Conservation (phyloP, 37 sponge, comb jelly and placozoan species). For the Eunapius fragilis region DNA sequence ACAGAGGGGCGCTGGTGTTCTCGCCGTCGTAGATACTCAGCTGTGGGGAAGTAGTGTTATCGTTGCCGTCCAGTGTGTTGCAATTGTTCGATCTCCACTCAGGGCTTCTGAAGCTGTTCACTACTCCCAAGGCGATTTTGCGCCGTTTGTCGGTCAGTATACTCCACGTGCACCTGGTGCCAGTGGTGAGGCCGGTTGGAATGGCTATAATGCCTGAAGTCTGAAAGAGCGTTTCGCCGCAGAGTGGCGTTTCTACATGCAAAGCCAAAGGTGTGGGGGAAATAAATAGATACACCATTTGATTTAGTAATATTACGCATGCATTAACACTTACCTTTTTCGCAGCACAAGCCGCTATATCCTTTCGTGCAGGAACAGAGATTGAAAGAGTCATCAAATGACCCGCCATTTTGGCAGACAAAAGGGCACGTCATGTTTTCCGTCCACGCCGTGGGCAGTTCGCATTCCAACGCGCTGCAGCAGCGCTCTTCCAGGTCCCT, state of each 20-base stretch:
- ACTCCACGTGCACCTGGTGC: slow-evolving; percentile 42
- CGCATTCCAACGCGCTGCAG: slow-evolving; percentile 32
- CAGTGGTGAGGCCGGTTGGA: background rate
- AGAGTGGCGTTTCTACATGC: slow-evolving; percentile 33
- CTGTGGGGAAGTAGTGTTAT: background rate
- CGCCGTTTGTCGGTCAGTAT: slow-evolving; percentile 61
- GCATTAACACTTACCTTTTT: slow-evolving; percentile 33
- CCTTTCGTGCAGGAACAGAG: slow-evolving; percentile 13
- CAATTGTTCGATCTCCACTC: slow-evolving; percentile 15
- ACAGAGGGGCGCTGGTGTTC: background rate
- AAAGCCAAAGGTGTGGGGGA: no score
- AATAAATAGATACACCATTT: no score
- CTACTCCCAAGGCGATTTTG: slow-evolving; percentile 53
- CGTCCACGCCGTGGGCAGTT: slow-evolving; percentile 6
- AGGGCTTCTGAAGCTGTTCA: background rate
- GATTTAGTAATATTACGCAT: no score
- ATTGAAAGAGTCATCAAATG: background rate
- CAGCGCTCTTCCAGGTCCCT: slow-evolving; percentile 38
- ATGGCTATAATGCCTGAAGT: background rate
- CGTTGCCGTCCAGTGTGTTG: background rate
- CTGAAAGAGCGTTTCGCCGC: slow-evolving; percentile 28
- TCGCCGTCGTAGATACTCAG: slow-evolving; percentile 33
- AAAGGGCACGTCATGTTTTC: slow-evolving; percentile 37
- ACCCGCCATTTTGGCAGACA: slow-evolving; percentile 66
- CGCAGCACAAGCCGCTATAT: slow-evolving; percentile 59